These are phyloP conservation scores for Hydractinia echinata DNA, from an alignment of 30 jellyfish, hydroid and myxozoan genomes.

Conservation along the genomic window DNA sequence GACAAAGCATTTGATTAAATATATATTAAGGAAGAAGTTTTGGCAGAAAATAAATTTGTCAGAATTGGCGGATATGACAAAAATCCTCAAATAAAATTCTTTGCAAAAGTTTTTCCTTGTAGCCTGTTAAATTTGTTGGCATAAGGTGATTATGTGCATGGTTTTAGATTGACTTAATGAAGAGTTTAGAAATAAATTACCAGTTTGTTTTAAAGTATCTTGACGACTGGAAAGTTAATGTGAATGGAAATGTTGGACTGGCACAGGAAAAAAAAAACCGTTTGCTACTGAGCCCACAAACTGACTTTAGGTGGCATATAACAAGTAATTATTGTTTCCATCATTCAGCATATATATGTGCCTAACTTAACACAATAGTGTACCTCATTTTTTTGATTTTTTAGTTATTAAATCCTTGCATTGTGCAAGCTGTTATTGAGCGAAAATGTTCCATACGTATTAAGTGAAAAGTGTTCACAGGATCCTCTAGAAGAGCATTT, in stretches of 20 bases:
- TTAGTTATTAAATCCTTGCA: not conserved
- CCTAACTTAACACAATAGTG: not conserved
- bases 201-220: not conserved
- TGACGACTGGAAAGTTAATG: not conserved
- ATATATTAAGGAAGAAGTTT: too few species aligned
- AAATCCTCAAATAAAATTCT: too few species aligned
- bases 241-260: not conserved
- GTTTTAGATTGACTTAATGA: too few species aligned
- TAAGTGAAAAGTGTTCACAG: constrained; percentile 4
- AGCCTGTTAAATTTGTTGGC: too few species aligned
- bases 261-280: not conserved
- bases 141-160: too few species aligned
- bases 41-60: too few species aligned
- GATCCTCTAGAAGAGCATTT: constrained; percentile 16
- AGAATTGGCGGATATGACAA: too few species aligned
- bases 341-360: not conserved
- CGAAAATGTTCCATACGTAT: not conserved
- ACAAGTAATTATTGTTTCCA: not conserved
- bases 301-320: constrained; percentile 8
- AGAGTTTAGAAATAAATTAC: too few species aligned
- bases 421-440: not conserved
- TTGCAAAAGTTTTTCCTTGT: too few species aligned
- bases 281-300: not conserved
- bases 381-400: not conserved
- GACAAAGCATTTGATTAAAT: constrained; percentile 14